These are phyloP conservation scores for Coptodon rendalli DNA, from an alignment of 2,113 vertebrate genomes.

Conservation along the genomic window DNA sequence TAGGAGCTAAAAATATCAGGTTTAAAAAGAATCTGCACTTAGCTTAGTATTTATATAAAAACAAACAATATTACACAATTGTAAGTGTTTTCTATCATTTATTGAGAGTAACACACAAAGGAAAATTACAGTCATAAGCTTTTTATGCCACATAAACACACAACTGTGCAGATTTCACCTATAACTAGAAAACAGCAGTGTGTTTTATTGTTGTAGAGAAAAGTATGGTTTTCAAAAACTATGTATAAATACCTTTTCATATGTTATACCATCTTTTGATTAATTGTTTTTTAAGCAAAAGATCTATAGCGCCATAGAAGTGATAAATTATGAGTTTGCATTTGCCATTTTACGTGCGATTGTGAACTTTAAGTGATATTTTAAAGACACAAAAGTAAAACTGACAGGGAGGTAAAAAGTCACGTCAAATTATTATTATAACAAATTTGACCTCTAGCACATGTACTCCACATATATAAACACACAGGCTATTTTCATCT, in stretches of 20 bases:
- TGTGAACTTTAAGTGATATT: not conserved
- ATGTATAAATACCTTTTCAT: not conserved
- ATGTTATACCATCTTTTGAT: not conserved
- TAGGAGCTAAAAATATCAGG: not conserved
- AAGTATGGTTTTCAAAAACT: not conserved
- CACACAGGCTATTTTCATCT: constrained; percentile 43
- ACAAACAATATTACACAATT: not conserved
- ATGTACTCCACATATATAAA: not conserved
- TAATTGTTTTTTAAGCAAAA: not conserved
- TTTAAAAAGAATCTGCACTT: not conserved
- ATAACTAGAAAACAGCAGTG: not conserved
- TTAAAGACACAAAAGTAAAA: not conserved
- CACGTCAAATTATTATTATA: not conserved
- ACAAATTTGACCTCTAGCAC: not conserved
- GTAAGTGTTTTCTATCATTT: not conserved
- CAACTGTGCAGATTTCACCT: not conserved
- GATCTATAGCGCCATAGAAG: not conserved
- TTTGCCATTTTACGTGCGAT: not conserved
- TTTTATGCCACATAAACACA: not conserved
- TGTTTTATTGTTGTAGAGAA: not conserved
- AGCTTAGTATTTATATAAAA: not conserved
- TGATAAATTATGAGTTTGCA: not conserved
- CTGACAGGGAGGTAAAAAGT: not conserved
- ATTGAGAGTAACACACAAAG: not conserved
- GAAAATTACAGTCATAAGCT: not conserved